These are phyloP conservation scores for Aphaenogaster rudis DNA, from an alignment of 1,140 invertebrate species.

Conservation along the genomic window DNA sequence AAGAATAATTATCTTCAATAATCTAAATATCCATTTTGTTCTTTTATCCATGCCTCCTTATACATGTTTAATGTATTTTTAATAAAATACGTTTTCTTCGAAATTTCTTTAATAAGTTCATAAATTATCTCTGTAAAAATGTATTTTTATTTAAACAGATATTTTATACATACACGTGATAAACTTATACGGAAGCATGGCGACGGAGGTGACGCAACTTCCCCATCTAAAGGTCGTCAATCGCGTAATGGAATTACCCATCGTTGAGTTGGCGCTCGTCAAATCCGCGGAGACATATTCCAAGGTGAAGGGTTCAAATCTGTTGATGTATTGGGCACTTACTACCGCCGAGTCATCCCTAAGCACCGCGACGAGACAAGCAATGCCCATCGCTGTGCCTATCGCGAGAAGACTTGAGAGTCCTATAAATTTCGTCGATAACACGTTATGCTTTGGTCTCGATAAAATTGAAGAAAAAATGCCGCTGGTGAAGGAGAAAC, in stretches of 20 bases:
- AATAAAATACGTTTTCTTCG: background rate
- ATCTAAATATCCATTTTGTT: background rate
- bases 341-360: conserved; percentile 90
- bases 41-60: background rate
- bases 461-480: conserved; percentile 90
- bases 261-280: conserved; percentile 87
- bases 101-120: background rate
- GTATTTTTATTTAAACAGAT: background rate
- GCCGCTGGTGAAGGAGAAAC: conserved; percentile 90
- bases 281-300: conserved; percentile 88
- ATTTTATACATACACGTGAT: conserved; percentile 1
- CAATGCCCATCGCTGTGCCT: conserved; percentile 87
- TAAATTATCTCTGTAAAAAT: background rate
- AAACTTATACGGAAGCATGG: conserved; percentile 68
- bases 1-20: background rate
- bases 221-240: conserved; percentile 88
- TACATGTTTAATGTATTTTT: background rate
- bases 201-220: conserved; percentile 74
- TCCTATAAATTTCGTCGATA: conserved; percentile 90
- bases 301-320: conserved; percentile 87
- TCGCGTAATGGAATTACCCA: conserved; percentile 87
- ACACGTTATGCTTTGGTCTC: conserved; percentile 89
- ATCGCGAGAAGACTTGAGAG: conserved; percentile 88
- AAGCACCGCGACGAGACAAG: conserved; percentile 88
- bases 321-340: conserved; percentile 90